These are phyloP conservation scores for Muscidifurax raptorellus DNA, from an alignment of 1,140 invertebrate genomes.

Conservation along the genomic window DNA sequence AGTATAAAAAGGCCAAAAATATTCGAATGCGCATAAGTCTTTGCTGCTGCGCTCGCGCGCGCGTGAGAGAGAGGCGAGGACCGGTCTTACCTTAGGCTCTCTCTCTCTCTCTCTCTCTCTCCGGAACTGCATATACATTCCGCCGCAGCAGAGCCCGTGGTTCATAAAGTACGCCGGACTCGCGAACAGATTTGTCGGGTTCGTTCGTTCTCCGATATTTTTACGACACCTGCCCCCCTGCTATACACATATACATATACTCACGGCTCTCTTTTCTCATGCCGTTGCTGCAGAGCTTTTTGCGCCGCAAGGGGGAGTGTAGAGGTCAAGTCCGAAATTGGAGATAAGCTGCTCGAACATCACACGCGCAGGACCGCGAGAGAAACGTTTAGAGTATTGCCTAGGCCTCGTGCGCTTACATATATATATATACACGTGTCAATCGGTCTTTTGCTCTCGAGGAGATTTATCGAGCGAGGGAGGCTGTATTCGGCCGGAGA, in stretches of 20 bases:
- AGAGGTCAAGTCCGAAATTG: constrained; percentile 68
- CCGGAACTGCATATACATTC: constrained; percentile 26
- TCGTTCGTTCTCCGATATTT: constrained; percentile 37
- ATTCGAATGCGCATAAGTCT: constrained; percentile 46
- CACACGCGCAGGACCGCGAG: too few relatives aligned
- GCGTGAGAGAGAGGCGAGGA: constrained; percentile 18
- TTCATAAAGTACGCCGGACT: constrained; percentile 42
- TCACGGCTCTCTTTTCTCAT: not conserved
- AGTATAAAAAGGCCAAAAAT: constrained; percentile 35
- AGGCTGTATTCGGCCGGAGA: not conserved
- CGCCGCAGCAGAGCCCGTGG: not conserved
- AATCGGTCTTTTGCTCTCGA: constrained; percentile 1
- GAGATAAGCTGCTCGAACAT: constrained; percentile 62
- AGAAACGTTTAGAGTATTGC: not conserved
- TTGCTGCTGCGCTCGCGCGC: not conserved
- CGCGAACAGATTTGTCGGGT: constrained; percentile 43
- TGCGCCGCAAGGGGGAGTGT: not conserved
- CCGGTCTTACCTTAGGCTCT: constrained; percentile 45
- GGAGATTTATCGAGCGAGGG: constrained; percentile 31
- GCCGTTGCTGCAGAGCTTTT: not conserved
- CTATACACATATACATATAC: not conserved
- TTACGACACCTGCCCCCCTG: constrained; percentile 48
- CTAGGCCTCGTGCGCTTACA: not conserved
- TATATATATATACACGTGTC: constrained; percentile 29
- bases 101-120: not conserved